Conservation (phyloP, 2,113 vertebrate species). For the Sinocyclocheilus grahami region DNA sequence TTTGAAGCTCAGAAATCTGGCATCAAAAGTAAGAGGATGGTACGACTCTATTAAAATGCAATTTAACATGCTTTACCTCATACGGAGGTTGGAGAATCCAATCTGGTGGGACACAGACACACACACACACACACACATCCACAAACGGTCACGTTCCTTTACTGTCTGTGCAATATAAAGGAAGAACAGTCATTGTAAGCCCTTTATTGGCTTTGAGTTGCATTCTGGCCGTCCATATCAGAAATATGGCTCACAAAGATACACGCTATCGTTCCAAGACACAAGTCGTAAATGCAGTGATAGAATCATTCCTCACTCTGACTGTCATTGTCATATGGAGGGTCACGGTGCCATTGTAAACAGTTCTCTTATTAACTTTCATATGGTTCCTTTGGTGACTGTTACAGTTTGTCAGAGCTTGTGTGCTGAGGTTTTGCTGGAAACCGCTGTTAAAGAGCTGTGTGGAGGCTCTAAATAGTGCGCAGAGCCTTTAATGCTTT, state of each 20-base stretch:
- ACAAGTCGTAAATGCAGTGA: slow-evolving; percentile 53
- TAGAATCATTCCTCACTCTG: slow-evolving; percentile 42
- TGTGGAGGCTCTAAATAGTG: neutral
- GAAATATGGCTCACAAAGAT: slow-evolving; percentile 51
- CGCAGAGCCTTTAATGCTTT: neutral
- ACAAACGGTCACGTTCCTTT: slow-evolving; percentile 27
- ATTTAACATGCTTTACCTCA: slow-evolving; percentile 64
- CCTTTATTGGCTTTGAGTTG: slow-evolving; percentile 51
- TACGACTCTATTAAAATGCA: slow-evolving; percentile 62
- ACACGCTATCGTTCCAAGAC: slow-evolving; percentile 41
- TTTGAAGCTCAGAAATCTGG: slow-evolving; percentile 58
- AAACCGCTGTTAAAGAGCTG: neutral
- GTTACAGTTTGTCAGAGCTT: slow-evolving; percentile 18
- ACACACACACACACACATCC: slow-evolving; percentile 9
- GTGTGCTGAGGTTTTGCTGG: neutral
- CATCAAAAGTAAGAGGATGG: slow-evolving; percentile 51
- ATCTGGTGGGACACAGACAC: slow-evolving; percentile 17
- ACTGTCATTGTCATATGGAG: slow-evolving; percentile 24
- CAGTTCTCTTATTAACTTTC: slow-evolving; percentile 20
- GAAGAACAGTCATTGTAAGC: slow-evolving; percentile 45
- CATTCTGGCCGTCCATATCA: slow-evolving; percentile 15
- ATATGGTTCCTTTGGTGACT: slow-evolving; percentile 9
- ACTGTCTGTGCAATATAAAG: slow-evolving; percentile 49
- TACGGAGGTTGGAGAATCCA: slow-evolving; percentile 49
- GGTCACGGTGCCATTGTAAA: slow-evolving; percentile 13